These are phyloP conservation scores for Urechis unicinctus DNA, from an alignment of 2,888 invertebrate genomes.

Conservation along the genomic window DNA sequence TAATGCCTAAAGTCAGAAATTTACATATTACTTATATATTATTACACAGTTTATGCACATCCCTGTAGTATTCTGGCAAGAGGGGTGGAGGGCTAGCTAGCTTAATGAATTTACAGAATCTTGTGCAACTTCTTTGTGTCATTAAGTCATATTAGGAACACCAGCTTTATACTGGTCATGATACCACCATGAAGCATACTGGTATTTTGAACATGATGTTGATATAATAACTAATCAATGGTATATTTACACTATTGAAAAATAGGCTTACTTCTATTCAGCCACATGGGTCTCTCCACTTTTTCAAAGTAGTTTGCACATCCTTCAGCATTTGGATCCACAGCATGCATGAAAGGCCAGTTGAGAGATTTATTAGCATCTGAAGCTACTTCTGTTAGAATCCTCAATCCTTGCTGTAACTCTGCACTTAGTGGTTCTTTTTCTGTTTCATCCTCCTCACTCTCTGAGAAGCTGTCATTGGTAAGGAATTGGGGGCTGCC, in stretches of 20 bases:
- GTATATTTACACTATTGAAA: not conserved
- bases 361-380: conserved; percentile 47
- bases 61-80: too few species aligned
- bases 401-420: conserved; percentile 44
- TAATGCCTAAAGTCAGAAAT: too few species aligned
- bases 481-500: too few species aligned
- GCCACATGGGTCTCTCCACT: conserved; percentile 53
- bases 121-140: too few species aligned
- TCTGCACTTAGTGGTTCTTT: conserved; percentile 27
- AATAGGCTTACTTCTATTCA: conserved; percentile 49
- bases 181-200: too few species aligned
- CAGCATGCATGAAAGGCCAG: conserved; percentile 51
- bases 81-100: too few species aligned
- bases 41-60: too few species aligned
- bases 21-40: too few species aligned
- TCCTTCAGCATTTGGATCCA: conserved; percentile 45
- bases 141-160: too few species aligned
- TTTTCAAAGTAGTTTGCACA: conserved; percentile 50
- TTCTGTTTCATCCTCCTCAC: conserved; percentile 3
- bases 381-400: conserved; percentile 49
- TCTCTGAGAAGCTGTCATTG: not conserved
- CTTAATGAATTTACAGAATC: too few species aligned
- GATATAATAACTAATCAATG: not conserved
- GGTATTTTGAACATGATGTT: not conserved
- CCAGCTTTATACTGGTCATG: too few species aligned